These are phyloP conservation scores for Psammodynastes pulverulentus DNA, from an alignment of 2,113 vertebrate genomes.

Conservation along the genomic window DNA sequence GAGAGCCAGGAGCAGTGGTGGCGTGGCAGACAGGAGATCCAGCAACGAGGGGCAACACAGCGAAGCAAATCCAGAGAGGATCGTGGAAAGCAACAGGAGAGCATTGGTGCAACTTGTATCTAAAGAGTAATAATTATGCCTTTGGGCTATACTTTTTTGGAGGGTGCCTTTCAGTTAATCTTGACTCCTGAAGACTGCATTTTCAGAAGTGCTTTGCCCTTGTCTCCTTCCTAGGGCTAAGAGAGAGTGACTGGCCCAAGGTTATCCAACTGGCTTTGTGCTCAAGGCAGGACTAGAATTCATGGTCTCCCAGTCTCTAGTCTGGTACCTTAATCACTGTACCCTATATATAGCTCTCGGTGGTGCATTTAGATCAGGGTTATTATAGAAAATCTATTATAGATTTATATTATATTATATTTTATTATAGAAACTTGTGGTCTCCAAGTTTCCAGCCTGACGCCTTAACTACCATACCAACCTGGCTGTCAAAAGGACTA, in stretches of 20 bases:
- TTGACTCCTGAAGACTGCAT: not conserved
- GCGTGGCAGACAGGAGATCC: no score
- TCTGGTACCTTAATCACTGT: not conserved
- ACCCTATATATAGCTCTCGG: not conserved
- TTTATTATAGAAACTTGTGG: no score
- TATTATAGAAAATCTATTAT: not conserved
- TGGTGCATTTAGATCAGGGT: not conserved
- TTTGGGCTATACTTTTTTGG: constrained; percentile 39
- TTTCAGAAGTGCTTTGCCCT: not conserved
- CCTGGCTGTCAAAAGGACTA: constrained; percentile 8
- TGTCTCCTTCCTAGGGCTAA: not conserved
- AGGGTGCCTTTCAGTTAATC: not conserved
- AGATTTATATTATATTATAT: not conserved
- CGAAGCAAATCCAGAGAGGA: no score
- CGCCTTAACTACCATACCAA: not conserved
- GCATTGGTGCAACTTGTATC: no score
- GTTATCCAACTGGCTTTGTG: not conserved
- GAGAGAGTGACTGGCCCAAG: not conserved
- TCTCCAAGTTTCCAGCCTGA: not conserved
- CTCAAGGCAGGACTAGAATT: not conserved
- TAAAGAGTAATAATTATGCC: no score
- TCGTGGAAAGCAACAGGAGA: no score
- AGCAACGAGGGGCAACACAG: no score
- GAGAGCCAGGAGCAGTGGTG: no score
- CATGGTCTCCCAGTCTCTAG: not conserved